Percentiles rank a stretch among this genome's conserved stretches.
phyloP scores from a whole-genome alignment of 2,113 vertebrate species.

The Cynoglossus semilaevis region DNA sequence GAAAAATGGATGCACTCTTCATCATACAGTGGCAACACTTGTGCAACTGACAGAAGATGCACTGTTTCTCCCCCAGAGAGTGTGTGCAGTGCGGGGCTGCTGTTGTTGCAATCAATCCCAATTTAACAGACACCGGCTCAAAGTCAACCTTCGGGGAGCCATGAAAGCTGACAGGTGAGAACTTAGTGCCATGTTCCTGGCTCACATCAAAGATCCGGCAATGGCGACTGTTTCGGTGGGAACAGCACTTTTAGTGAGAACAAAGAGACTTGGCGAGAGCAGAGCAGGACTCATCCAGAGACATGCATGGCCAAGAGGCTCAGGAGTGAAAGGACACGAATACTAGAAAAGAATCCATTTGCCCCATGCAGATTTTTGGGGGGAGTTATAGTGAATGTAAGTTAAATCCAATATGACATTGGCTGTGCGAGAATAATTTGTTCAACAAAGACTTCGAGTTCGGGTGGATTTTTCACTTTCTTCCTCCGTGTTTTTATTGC shows the following conservation, averaged over 20 bases:
- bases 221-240: conserved; percentile 51
- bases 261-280: conserved; percentile 65
- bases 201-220: conserved; percentile 69
- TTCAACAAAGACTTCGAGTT: conserved; percentile 28
- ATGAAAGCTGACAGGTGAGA: conserved; percentile 78
- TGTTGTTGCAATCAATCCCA: conserved; percentile 78
- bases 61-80: conserved; percentile 15
- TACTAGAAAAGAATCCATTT: conserved; percentile 51
- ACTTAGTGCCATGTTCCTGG: conserved; percentile 67
- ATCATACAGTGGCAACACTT: conserved; percentile 36
- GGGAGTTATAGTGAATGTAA: conserved; percentile 22
- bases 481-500: conserved; percentile 2
- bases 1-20: conserved; percentile 51
- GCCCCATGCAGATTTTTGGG: conserved; percentile 42
- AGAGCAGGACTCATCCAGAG: conserved; percentile 49
- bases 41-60: conserved; percentile 62
- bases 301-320: conserved; percentile 63
- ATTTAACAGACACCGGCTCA: conserved; percentile 76
- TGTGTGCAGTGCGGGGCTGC: conserved; percentile 58
- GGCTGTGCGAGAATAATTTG: conserved; percentile 26
- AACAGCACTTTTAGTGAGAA: conserved; percentile 67
- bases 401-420: conserved; percentile 34
- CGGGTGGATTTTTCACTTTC: conserved; percentile 5
- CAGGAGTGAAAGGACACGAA: conserved; percentile 61
- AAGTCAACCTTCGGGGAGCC: conserved; percentile 76